Base-by-base conservation (phyloP, 2,113 vertebrate species). In the Zosterops japonicus region DNA sequence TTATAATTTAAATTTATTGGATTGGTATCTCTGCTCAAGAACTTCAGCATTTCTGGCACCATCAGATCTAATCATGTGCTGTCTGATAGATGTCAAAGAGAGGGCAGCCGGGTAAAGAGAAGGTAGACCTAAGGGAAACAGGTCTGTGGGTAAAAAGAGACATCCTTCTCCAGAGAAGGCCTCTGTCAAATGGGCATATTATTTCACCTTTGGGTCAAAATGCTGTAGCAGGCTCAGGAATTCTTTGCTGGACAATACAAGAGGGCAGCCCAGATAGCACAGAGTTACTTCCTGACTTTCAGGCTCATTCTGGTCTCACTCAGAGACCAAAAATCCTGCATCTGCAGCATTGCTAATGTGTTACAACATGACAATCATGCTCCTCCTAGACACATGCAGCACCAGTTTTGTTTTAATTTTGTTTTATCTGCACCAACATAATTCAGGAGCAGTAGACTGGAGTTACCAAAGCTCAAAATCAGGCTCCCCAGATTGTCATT, bases 321-420 rank as follows among this genome's bases (percentile, higher is more conserved):
- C 8, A 21, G 29, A 78, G 21, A 59, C 17, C 0, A 7, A 47
- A 12, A 18, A 22, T 15, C 23, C 47, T 0, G 0, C 23, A 60
- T 49, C 19, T 69, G 15, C 4, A 17, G 28, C 8, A 10, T 75
- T 61, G 15, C 50, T 64, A 6, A 31, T 35, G 11, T 47, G 29
- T 27, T 9, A 19, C 31, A 41, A 20, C 9, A 49, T 22, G 35
- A 33, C 3, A 69, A 1, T 56, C 29, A 9, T 52, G 39, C 21
- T 75, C 29, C 29, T 33, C 5, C 7, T 53, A 56, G 52, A n/a
- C 17, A 8, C 2, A 8, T 1, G 2, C 24, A 19, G 3, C 33
- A 60, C 9, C 17, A 25, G 5, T 64, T 70, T 31, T 83, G 9
- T 68, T 83, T 78, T 41, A 35, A 16, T 71, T 79, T 61, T 84